phyloP scores from a whole-genome alignment of 2,797 vertebrate genomes.

The Microctenopoma steveboyesi region DNA sequence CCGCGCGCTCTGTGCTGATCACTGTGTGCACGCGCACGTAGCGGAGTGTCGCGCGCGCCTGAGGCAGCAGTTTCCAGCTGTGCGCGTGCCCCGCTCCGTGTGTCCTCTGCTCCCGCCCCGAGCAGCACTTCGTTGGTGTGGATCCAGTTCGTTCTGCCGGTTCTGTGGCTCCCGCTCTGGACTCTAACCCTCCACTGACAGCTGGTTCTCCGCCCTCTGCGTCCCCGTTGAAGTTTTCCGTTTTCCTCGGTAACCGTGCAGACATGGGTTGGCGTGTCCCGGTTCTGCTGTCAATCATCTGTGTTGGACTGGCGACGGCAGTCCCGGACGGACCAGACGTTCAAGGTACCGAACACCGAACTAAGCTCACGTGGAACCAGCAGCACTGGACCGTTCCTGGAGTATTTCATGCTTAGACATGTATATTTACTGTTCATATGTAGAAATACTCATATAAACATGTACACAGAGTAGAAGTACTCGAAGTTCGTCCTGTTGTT shows the following conservation, averaged over 20 bases:
- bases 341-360: slow-evolving; percentile 51
- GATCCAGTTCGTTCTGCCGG: neutral
- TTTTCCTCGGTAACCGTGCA: neutral
- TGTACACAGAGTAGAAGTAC: too few relatives aligned
- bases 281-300: slow-evolving; percentile 54
- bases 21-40: slow-evolving; percentile 13
- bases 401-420: too few relatives aligned
- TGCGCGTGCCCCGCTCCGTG: slow-evolving; percentile 33
- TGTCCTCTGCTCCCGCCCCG: neutral
- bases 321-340: slow-evolving; percentile 52
- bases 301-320: slow-evolving; percentile 26
- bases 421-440: too few relatives aligned
- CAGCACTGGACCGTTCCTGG: too few relatives aligned
- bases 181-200: neutral
- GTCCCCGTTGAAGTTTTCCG: neutral
- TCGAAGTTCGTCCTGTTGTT: too few relatives aligned
- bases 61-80: slow-evolving; percentile 50
- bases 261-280: slow-evolving; percentile 47
- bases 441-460: too few relatives aligned
- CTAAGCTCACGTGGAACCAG: too few relatives aligned
- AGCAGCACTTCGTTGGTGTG: neutral
- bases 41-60: slow-evolving; percentile 42
- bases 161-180: neutral
- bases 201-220: neutral
- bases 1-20: slow-evolving; percentile 46